Conservation (phyloP, 2,888 invertebrate genomes). For the Hydraecia micacea region DNA sequence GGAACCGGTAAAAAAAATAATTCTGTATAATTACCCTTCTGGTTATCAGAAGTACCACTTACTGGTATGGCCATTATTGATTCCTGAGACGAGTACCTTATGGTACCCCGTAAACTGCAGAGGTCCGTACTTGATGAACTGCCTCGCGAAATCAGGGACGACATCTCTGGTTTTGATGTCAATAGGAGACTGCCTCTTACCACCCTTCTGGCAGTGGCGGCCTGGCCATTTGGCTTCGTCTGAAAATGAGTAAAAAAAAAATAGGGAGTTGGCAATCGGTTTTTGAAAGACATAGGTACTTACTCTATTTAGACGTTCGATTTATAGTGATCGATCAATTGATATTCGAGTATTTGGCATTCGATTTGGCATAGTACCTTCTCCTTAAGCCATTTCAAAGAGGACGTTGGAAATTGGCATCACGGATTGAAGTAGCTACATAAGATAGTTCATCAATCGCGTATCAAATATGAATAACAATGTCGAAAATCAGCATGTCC, state of each 20-base stretch:
- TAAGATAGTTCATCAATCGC: background rate
- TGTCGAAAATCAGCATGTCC: too few species aligned
- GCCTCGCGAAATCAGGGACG: conserved; percentile 72
- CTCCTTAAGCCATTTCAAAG: background rate
- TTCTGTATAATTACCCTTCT: background rate
- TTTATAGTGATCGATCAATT: too few species aligned
- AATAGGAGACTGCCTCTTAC: conserved; percentile 84
- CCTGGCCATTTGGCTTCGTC: conserved; percentile 82
- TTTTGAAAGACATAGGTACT: background rate
- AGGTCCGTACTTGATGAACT: conserved; percentile 79
- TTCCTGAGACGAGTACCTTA: conserved; percentile 86
- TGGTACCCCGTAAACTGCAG: conserved; percentile 91
- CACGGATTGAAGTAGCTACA: too few species aligned
- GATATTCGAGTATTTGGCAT: too few species aligned
- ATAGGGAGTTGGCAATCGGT: too few species aligned
- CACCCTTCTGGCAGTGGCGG: conserved; percentile 75
- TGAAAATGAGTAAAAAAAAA: conserved; percentile 52
- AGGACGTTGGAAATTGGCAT: background rate
- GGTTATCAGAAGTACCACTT: conserved; percentile 56
- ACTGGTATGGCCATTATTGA: conserved; percentile 94
- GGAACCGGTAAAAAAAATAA: too few species aligned
- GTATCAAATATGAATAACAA: background rate
- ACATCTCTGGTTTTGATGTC: conserved; percentile 78
- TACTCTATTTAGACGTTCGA: too few species aligned
- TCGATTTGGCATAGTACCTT: too few species aligned